phyloP scores from a whole-genome alignment of 2,888 invertebrate species.

The Balanococcus diminutus region DNA sequence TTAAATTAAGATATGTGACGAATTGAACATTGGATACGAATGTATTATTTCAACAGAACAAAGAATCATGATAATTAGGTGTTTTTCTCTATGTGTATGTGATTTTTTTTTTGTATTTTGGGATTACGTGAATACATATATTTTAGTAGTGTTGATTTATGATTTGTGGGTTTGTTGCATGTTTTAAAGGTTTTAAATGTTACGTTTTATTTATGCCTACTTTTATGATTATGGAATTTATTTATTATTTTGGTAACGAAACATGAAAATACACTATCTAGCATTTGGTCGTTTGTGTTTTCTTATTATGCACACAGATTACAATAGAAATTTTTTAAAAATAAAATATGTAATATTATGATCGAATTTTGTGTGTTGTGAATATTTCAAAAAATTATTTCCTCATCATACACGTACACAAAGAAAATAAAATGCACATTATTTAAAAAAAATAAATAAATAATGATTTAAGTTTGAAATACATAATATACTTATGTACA shows the following conservation, averaged over 20 bases:
- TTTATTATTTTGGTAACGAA: background rate
- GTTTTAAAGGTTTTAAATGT: background rate
- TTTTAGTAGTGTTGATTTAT: background rate
- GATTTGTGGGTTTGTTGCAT: constrained; percentile 21
- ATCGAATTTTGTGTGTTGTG: too few species aligned
- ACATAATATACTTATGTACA: too few species aligned
- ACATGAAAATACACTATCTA: background rate
- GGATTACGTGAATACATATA: background rate
- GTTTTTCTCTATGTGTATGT: background rate
- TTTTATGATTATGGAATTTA: background rate
- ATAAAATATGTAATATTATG: too few species aligned
- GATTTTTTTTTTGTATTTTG: background rate
- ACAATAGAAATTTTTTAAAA: too few species aligned
- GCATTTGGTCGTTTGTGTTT: background rate
- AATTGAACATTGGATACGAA: constrained; percentile 27
- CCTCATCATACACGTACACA: too few species aligned
- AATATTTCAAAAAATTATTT: too few species aligned
- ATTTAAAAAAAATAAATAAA: too few species aligned
- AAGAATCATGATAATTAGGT: background rate
- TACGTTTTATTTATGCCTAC: background rate
- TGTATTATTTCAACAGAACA: background rate
- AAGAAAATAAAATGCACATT: too few species aligned
- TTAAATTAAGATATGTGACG: constrained; percentile 60
- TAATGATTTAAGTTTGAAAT: too few species aligned
- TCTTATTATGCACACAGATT: background rate